Evolutionary conservation across 2,797 vertebrate species (phyloP), one percentile per base, ranked within the genome.

Genomic region (Peromyscus aztecus): DNA sequence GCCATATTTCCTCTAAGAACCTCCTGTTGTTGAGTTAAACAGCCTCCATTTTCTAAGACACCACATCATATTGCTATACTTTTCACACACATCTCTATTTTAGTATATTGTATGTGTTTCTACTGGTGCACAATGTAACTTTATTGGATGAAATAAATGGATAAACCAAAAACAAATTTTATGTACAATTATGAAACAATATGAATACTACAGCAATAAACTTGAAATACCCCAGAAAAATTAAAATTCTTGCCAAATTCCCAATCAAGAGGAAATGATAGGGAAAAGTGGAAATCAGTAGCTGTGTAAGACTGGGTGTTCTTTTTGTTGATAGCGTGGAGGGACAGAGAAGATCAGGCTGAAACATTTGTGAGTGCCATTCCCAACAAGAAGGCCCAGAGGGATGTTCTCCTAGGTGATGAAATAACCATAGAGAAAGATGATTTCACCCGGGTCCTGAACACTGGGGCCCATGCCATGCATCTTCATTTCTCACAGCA

Each of bases 191-290:
- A 59, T 82, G 17, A 92, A 87, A 8, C 7, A 83, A 34, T 78
- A 31, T 76, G 8, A 65, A n/a, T 78, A 52, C 49, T 27, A 65
- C 40, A 80, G 78, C 6, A 92, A 73, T 92, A 76, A 71, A 78
- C 37, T 55, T 71, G 9, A 73, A 61, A 93, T 65, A 94, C 76
- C 21, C 17, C 29, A 86, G 24, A 7, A 93, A 84, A 88, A 4
- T 46, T 73, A 89, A 91, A 93, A 75, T 73, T 91, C 21, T 87
- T 91, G 57, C 43, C 52, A 90, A 94, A 94, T 86, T 96, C 71
- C 3, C 10, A 37, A 73, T 59, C 59, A 89, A 89, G 24, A 89
- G 27, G 14, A 16, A 77, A 40, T 27, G 40, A 89, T 49, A 49
- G 65, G 89, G 34, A 84, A 31, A 65, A 89, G 43, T n/a, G 12